These are phyloP conservation scores for Amphipoea lucens DNA, from an alignment of 2,888 invertebrate species.

Conservation along the genomic window DNA sequence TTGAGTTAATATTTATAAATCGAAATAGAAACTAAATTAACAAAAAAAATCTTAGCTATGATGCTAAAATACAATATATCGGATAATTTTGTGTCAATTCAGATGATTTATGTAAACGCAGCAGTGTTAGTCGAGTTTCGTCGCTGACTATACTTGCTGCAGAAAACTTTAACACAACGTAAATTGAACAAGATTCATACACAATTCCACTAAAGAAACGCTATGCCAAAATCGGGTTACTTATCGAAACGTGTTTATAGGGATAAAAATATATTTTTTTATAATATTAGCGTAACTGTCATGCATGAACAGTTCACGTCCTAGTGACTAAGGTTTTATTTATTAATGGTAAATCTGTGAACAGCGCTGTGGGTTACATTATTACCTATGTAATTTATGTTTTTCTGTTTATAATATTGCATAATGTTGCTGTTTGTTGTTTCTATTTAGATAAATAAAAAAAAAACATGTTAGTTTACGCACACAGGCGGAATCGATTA, in stretches of 20 bases:
- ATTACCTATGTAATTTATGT: too few relatives aligned
- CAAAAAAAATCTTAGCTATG: neutral
- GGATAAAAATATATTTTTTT: conserved; percentile 23
- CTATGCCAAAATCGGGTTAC: neutral
- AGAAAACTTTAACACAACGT: neutral
- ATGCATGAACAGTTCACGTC: too few relatives aligned
- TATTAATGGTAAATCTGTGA: too few relatives aligned
- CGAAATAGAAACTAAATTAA: neutral
- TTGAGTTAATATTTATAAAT: neutral
- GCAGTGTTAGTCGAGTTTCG: neutral
- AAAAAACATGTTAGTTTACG: conserved; percentile 17
- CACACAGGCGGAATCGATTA: neutral
- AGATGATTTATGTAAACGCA: neutral
- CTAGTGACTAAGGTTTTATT: too few relatives aligned
- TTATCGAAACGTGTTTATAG: conserved; percentile 23
- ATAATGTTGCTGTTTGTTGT: too few relatives aligned
- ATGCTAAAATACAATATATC: neutral
- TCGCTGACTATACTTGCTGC: neutral
- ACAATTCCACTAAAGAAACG: neutral
- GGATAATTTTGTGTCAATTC: neutral
- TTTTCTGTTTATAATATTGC: too few relatives aligned
- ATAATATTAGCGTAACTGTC: too few relatives aligned
- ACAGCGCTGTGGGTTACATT: too few relatives aligned
- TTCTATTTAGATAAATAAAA: too few relatives aligned
- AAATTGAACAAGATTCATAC: neutral